phyloP scores from a whole-genome alignment of 2,797 vertebrate genomes.

The Pampus argenteus region DNA sequence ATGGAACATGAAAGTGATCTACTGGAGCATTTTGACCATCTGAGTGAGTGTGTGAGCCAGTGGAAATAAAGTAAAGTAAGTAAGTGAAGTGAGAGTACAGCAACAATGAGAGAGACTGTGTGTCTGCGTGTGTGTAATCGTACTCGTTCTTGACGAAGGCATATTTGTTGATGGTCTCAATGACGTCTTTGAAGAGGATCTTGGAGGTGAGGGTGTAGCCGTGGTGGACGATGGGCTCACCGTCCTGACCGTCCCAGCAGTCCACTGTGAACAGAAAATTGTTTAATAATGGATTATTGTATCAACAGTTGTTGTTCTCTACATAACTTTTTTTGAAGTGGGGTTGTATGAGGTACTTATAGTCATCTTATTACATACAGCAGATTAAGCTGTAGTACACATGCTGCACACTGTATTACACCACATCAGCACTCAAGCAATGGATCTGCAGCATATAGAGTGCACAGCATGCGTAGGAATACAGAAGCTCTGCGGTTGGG shows the following conservation, averaged over 20 bases:
- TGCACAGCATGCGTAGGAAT: too few relatives aligned
- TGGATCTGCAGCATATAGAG: too few relatives aligned
- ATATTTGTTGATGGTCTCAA: slow-evolving; percentile 98
- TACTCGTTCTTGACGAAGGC: slow-evolving; percentile 95
- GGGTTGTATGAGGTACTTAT: too few relatives aligned
- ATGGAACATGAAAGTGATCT: neutral
- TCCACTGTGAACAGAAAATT: slow-evolving; percentile 86
- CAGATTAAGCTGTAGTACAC: too few relatives aligned
- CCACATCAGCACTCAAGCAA: too few relatives aligned
- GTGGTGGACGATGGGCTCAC: slow-evolving; percentile 97
- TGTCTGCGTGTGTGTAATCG: slow-evolving; percentile 49
- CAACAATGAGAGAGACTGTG: neutral
- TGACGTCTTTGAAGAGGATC: slow-evolving; percentile 97
- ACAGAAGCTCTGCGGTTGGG: too few relatives aligned
- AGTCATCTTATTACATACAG: too few relatives aligned
- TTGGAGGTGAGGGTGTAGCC: slow-evolving; percentile 99
- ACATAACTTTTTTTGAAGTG: too few relatives aligned
- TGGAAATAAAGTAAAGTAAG: neutral
- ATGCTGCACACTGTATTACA: too few relatives aligned
- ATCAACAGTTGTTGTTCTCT: too few relatives aligned
- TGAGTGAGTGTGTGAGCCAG: neutral
- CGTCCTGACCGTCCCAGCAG: slow-evolving; percentile 97
- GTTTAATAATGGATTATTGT: neutral
- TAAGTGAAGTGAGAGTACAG: neutral
- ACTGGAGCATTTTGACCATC: neutral